Evolutionary conservation across 1,140 invertebrate genomes (phyloP).

Genomic region (Sitophilus oryzae): DNA sequence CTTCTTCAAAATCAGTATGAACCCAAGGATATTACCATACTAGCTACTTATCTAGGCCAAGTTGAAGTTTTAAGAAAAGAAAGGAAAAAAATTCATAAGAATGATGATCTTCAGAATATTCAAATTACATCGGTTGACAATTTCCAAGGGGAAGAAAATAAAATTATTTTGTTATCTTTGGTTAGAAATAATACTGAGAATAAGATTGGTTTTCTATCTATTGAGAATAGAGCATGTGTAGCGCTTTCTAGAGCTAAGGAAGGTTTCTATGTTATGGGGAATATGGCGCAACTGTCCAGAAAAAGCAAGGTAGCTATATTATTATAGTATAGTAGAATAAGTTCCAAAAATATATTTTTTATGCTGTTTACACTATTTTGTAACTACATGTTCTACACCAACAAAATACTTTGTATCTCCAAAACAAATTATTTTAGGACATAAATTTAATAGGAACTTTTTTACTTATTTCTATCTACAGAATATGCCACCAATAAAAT

Average conservation of each 20-base stretch:
- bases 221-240: conserved; percentile 74
- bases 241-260: conserved; percentile 74
- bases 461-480: no score
- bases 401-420: no score
- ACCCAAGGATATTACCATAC: conserved; percentile 56
- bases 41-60: conserved; percentile 63
- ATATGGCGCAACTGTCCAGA: conserved; percentile 37
- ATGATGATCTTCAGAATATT: conserved; percentile 40
- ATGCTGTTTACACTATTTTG: no score
- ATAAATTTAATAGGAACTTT: no score
- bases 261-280: conserved; percentile 59
- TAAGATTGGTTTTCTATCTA: conserved; percentile 72
- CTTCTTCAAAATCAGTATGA: conserved; percentile 55
- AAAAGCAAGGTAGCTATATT: no score
- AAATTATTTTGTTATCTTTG: conserved; percentile 77
- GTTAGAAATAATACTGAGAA: conserved; percentile 66
- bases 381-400: no score
- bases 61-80: conserved; percentile 44
- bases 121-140: conserved; percentile 69
- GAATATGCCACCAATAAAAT: no score
- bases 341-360: no score
- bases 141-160: conserved; percentile 80
- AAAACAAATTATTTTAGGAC: no score
- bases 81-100: conserved; percentile 29
- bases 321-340: no score